phyloP scores from a whole-genome alignment of 2,113 vertebrate genomes.

The Lampris incognitus region DNA sequence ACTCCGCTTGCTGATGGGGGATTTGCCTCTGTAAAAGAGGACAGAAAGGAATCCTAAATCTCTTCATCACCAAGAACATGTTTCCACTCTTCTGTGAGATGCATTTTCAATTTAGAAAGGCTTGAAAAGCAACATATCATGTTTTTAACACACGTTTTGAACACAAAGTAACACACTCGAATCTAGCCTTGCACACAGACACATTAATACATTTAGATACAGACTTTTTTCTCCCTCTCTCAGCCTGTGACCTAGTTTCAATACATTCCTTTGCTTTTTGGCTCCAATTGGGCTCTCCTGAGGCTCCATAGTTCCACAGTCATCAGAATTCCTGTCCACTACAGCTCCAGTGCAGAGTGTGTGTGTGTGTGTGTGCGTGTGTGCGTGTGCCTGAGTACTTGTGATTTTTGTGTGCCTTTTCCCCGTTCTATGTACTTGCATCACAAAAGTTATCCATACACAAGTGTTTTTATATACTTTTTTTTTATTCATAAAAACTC shows the following conservation, averaged over 20 bases:
- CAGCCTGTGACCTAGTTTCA: slow-evolving; percentile 75
- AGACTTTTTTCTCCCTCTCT: slow-evolving; percentile 25
- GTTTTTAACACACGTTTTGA: slow-evolving; percentile 16
- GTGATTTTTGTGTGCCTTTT: slow-evolving; percentile 14
- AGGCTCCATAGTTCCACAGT: slow-evolving; percentile 55
- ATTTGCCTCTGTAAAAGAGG: slow-evolving; percentile 35
- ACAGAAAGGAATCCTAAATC: slow-evolving; percentile 20
- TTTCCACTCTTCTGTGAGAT: slow-evolving; percentile 30
- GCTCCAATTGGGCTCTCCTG: slow-evolving; percentile 55
- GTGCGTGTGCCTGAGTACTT: slow-evolving; percentile 23
- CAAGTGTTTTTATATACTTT: slow-evolving; percentile 31
- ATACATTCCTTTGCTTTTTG: slow-evolving; percentile 71
- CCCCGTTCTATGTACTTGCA: too few relatives aligned
- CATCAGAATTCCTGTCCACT: slow-evolving; percentile 35
- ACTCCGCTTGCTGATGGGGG: slow-evolving; percentile 15
- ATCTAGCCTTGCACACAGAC: slow-evolving; percentile 52
- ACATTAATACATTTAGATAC: slow-evolving; percentile 41
- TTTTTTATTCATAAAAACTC: slow-evolving; percentile 27
- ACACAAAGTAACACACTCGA: slow-evolving; percentile 37
- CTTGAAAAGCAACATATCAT: slow-evolving; percentile 23
- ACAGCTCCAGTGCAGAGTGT: slow-evolving; percentile 11
- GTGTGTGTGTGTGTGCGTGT: slow-evolving; percentile 15
- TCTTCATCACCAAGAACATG: slow-evolving; percentile 52
- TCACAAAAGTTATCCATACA: too few relatives aligned
- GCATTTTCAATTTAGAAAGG: slow-evolving; percentile 19